Percentiles rank a stretch among this genome's conserved stretches.
Conservation (phyloP, 2,797 vertebrate genomes). For the Characodon lateralis region DNA sequence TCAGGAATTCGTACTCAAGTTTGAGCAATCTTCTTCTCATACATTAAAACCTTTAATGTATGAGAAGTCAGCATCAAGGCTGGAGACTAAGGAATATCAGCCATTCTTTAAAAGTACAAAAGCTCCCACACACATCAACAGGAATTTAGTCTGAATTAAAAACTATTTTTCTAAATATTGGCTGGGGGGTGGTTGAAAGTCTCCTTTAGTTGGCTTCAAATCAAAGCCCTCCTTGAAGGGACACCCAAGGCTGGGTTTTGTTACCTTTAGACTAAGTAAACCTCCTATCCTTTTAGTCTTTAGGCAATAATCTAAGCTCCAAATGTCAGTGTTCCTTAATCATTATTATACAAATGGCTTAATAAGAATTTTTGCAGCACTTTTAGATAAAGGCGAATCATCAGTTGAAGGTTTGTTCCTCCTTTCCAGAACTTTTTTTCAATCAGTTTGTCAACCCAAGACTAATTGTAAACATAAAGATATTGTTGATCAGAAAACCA, state of each 20-base stretch:
- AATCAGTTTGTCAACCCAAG: neutral
- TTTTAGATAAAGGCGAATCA: conserved; percentile 3
- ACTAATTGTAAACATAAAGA: neutral
- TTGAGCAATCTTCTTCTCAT: neutral
- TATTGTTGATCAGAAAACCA: neutral
- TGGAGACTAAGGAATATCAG: neutral
- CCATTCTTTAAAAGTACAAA: neutral
- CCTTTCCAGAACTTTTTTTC: neutral
- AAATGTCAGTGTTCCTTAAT: neutral
- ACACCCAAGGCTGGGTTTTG: neutral
- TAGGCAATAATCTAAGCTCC: neutral
- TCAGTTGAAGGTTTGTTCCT: neutral
- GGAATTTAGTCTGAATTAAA: neutral
- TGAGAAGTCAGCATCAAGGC: neutral
- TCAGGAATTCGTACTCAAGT: neutral
- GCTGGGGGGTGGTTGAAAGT: neutral
- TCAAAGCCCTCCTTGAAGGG: neutral
- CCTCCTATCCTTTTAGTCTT: neutral
- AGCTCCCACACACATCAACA: neutral
- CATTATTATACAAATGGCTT: neutral
- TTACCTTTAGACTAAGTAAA: neutral
- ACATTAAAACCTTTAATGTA: neutral
- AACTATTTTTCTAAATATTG: neutral
- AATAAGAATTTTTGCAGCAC: conserved; percentile 8
- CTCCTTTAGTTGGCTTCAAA: neutral